Evolutionary conservation across 2,888 invertebrate genomes (phyloP).

Genomic region (Zonitis immaculata): DNA sequence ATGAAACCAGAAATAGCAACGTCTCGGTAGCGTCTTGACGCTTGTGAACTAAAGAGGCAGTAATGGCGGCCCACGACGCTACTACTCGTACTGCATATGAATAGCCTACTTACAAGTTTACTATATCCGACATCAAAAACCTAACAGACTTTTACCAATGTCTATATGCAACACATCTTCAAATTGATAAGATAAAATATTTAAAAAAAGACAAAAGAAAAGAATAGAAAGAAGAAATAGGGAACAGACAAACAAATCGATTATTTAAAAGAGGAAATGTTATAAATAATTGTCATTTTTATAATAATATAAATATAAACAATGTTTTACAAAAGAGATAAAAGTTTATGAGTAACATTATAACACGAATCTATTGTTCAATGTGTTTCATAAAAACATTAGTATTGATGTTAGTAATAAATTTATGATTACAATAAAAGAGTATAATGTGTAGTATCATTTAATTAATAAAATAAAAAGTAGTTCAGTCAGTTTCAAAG

Average conservation of each 20-base stretch:
- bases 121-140: slow-evolving; percentile 23
- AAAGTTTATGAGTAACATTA: slow-evolving; percentile 8
- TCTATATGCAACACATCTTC: slow-evolving; percentile 15
- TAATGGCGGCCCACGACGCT: slow-evolving; percentile 37
- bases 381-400: neutral
- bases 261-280: neutral
- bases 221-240: neutral
- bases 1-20: slow-evolving; percentile 22
- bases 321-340: slow-evolving; percentile 7
- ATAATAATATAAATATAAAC: neutral
- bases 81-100: slow-evolving; percentile 35
- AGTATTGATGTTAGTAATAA: slow-evolving; percentile 5
- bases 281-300: neutral
- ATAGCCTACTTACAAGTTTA: slow-evolving; percentile 33
- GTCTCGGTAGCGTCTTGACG: slow-evolving; percentile 31
- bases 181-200: slow-evolving; percentile 15
- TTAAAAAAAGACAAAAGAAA: neutral
- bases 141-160: slow-evolving; percentile 8
- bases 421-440: slow-evolving; percentile 14
- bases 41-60: slow-evolving; percentile 39
- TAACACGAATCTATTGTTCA: slow-evolving; percentile 8
- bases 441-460: slow-evolving; percentile 5
- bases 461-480: slow-evolving; percentile 7
- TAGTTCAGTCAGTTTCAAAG: neutral
- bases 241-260: neutral